Conservation (phyloP, 1,140 invertebrate genomes). For the Dreissena rostriformis region DNA sequence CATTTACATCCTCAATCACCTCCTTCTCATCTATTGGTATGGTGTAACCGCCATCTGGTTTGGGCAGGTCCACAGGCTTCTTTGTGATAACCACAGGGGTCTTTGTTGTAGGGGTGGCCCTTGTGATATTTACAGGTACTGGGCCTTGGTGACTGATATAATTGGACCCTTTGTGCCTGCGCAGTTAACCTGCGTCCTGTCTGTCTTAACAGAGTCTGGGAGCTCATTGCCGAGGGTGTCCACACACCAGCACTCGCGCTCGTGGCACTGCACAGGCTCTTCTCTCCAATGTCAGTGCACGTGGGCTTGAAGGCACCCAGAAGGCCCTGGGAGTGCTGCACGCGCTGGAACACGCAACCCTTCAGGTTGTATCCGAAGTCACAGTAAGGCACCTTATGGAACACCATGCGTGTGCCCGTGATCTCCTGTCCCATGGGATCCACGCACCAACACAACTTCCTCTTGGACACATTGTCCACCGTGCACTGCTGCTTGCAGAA, state of each 20-base stretch:
- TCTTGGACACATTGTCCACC: constrained; percentile 25
- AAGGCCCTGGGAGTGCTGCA: constrained; percentile 60
- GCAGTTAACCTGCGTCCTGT: too few relatives aligned
- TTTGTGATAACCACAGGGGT: too few relatives aligned
- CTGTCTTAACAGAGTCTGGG: too few relatives aligned
- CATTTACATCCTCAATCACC: too few relatives aligned
- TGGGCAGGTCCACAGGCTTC: too few relatives aligned
- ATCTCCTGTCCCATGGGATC: constrained; percentile 65
- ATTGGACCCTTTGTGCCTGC: too few relatives aligned
- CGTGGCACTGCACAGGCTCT: constrained; percentile 70
- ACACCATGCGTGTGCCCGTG: constrained; percentile 61
- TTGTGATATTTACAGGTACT: too few relatives aligned
- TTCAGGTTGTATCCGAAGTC: constrained; percentile 65
- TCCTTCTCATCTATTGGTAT: too few relatives aligned
- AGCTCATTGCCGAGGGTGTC: constrained; percentile 57
- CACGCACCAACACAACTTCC: constrained; percentile 72
- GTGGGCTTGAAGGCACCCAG: constrained; percentile 66
- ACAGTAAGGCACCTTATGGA: constrained; percentile 68
- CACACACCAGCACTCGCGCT: constrained; percentile 71
- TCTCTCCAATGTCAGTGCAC: constrained; percentile 69
- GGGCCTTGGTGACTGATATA: too few relatives aligned
- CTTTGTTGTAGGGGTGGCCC: too few relatives aligned
- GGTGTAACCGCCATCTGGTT: too few relatives aligned
- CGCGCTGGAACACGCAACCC: constrained; percentile 68
- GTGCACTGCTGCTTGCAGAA: constrained; percentile 71